Percentiles rank a stretch among this genome's conserved stretches.
phyloP scores from a whole-genome alignment of 2,113 vertebrate species.

The Megaceryle torquata region DNA sequence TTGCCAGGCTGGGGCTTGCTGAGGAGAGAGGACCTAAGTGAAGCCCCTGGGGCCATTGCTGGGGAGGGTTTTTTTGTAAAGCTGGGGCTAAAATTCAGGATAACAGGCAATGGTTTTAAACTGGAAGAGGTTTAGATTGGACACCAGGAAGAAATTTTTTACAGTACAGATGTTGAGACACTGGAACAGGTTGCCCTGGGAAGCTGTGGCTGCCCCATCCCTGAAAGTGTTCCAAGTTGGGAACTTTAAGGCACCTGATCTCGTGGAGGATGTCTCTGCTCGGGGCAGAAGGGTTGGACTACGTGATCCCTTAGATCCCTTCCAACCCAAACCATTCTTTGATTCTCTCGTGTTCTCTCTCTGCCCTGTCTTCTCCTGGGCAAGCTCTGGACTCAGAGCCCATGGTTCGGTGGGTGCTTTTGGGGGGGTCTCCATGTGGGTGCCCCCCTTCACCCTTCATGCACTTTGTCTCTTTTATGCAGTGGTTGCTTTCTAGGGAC shows the following conservation, averaged over 20 bases:
- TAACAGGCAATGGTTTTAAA: background rate
- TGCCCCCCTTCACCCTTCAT: background rate
- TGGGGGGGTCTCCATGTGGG: background rate
- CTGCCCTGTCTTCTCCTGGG: background rate
- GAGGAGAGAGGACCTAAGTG: rapidly evolving
- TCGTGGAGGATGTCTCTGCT: background rate
- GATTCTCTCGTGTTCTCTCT: background rate
- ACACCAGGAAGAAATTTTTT: background rate
- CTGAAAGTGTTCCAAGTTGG: background rate
- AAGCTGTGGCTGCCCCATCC: background rate
- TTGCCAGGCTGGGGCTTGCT: background rate
- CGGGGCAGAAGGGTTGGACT: background rate
- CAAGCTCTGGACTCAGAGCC: background rate
- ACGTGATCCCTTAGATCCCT: background rate
- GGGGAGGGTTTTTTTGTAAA: rapidly evolving
- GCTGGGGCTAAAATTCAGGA: background rate
- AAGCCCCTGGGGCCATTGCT: rapidly evolving
- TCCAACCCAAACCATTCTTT: background rate
- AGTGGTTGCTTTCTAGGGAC: background rate
- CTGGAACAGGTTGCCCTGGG: background rate
- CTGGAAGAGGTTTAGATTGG: background rate
- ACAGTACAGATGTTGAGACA: background rate
- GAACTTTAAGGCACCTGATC: background rate
- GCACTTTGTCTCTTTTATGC: background rate
- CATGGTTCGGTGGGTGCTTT: rapidly evolving